Percentiles rank a stretch among this genome's conserved stretches.
Conservation (phyloP, 2,888 invertebrate species). For the Mesorhabditis spiculigera region DNA sequence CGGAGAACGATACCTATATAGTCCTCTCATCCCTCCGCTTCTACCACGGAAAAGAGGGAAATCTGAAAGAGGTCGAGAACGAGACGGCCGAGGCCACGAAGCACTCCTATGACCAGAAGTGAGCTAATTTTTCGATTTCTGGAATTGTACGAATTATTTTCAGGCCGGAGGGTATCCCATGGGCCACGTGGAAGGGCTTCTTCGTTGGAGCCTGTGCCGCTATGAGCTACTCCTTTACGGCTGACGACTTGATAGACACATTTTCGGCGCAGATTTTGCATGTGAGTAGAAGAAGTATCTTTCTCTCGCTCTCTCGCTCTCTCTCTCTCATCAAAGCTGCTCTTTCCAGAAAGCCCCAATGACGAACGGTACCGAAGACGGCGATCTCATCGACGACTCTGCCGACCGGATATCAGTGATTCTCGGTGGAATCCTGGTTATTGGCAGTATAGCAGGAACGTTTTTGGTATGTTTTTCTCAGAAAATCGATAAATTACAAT, state of each 20-base stretch:
- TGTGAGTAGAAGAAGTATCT: conserved; percentile 9
- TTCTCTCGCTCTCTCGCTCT: neutral
- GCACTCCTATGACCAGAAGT: neutral
- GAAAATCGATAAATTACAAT: neutral
- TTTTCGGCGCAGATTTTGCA: conserved; percentile 49
- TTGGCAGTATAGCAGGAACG: conserved; percentile 31
- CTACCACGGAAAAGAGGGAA: neutral
- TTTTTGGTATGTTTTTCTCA: conserved; percentile 24
- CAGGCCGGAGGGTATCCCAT: conserved; percentile 3
- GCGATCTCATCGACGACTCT: conserved; percentile 8
- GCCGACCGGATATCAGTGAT: conserved; percentile 30
- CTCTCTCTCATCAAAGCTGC: too few relatives aligned
- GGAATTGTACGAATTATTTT: neutral
- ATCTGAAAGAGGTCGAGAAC: neutral
- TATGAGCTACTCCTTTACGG: conserved; percentile 52
- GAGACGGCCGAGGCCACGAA: conserved; percentile 1
- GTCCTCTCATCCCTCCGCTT: neutral
- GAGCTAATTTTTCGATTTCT: neutral
- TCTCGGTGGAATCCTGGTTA: conserved; percentile 28
- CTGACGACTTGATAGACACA: conserved; percentile 55
- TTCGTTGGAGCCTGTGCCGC: conserved; percentile 49
- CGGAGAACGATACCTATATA: neutral
- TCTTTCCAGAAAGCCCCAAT: conserved; percentile 7
- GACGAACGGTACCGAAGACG: conserved; percentile 3
- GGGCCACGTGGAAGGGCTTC: conserved; percentile 41